These are phyloP conservation scores for Thymelicus acteon DNA, from an alignment of 2,888 invertebrate genomes.

Conservation along the genomic window DNA sequence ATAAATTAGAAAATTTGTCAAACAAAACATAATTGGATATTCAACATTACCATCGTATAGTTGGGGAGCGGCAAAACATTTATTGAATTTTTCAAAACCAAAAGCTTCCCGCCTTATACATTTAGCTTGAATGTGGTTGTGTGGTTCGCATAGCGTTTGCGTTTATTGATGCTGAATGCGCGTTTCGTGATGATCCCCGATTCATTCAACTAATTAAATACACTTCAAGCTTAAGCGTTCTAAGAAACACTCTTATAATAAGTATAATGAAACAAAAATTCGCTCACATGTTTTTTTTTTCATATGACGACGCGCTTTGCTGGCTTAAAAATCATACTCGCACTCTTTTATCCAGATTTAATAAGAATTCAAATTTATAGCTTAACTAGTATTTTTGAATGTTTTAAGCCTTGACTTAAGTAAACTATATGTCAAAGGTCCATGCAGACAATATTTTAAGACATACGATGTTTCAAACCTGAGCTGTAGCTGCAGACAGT, in stretches of 20 bases:
- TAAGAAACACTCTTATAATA: constrained; percentile 26
- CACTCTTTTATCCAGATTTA: constrained; percentile 25
- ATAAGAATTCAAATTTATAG: constrained; percentile 31
- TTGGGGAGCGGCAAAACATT: not conserved
- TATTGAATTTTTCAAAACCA: constrained; percentile 11
- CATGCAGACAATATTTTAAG: constrained; percentile 56
- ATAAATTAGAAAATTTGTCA: constrained; percentile 14
- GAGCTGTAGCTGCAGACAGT: constrained; percentile 62
- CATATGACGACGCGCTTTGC: constrained; percentile 43
- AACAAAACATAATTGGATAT: constrained; percentile 21
- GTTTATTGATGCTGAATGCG: constrained; percentile 29
- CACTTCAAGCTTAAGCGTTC: constrained; percentile 38
- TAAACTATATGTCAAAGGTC: constrained; percentile 45
- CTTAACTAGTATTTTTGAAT: constrained; percentile 31
- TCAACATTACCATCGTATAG: constrained; percentile 2
- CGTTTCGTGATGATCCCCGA: constrained; percentile 9
- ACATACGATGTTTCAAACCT: constrained; percentile 69
- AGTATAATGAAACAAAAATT: constrained; percentile 41
- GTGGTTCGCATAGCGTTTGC: constrained; percentile 46
- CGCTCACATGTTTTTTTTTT: constrained; percentile 39
- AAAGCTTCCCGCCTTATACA: constrained; percentile 3
- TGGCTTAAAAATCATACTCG: constrained; percentile 35
- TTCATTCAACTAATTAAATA: constrained; percentile 14
- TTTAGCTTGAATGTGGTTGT: not conserved
- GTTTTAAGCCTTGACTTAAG: constrained; percentile 38